Conservation (phyloP, 2,888 invertebrate genomes). For the Oscheius sp. region DNA sequence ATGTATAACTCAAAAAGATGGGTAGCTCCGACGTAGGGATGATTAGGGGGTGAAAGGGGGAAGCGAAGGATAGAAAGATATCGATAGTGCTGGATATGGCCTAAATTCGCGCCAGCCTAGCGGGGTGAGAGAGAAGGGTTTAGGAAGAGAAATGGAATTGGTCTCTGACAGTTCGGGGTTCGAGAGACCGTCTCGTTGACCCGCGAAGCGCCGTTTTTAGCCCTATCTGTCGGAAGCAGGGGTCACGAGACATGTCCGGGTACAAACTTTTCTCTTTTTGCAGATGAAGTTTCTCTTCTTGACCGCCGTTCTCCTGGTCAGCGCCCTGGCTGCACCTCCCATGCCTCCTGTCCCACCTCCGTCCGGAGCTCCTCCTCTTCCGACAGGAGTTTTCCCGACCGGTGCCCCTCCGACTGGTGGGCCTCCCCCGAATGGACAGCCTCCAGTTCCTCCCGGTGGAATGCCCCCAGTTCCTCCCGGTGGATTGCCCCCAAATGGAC, state of each 20-base stretch:
- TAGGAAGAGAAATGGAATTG: conserved; percentile 7
- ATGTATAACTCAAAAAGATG: too few relatives aligned
- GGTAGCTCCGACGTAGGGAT: neutral
- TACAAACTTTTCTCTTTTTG: neutral
- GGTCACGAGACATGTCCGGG: neutral
- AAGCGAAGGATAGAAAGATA: neutral
- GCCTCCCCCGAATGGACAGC: too few relatives aligned
- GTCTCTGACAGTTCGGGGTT: conserved; percentile 27
- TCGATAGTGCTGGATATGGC: neutral
- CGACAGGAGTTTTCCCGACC: neutral
- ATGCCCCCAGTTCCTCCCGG: neutral
- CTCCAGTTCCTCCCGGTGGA: too few relatives aligned
- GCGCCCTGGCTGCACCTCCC: too few relatives aligned
- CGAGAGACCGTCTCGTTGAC: neutral
- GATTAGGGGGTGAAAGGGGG: neutral
- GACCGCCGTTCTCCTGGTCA: too few relatives aligned
- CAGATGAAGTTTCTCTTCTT: neutral
- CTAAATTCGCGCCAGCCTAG: neutral
- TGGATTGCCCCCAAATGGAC: neutral
- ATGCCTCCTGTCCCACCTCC: neutral
- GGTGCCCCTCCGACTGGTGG: neutral
- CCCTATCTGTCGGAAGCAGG: neutral
- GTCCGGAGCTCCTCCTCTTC: conserved; percentile 1
- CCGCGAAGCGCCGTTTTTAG: conserved; percentile 2
- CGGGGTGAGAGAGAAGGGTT: neutral